Conservation (phyloP, 37 sponge, comb jelly and placozoan genomes). For the Hexactinellida sp. region DNA sequence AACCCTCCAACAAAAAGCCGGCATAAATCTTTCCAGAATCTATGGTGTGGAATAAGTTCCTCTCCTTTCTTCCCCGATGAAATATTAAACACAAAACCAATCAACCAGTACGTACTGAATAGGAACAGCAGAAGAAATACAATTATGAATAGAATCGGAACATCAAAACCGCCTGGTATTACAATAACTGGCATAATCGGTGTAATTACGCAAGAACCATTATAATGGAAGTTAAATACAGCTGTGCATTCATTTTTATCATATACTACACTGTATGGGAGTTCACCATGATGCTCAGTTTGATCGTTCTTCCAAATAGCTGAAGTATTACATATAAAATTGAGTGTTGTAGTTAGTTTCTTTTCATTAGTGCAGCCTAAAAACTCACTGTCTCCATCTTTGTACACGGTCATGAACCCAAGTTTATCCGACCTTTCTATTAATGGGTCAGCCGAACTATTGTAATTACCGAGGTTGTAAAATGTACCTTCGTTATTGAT, state of each 20-base stretch:
- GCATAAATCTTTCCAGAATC: not conserved
- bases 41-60: not conserved
- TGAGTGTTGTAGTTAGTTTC: not conserved
- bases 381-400: not conserved
- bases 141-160: not conserved
- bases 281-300: not conserved
- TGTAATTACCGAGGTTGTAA: not conserved
- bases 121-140: not conserved
- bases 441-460: not conserved
- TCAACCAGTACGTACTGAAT: not conserved
- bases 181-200: not conserved
- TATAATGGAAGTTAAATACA: not conserved
- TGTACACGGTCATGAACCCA: not conserved
- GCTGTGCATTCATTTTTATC: not conserved
- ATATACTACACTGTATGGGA: not conserved
- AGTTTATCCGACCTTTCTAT: not conserved
- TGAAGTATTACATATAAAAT: not conserved
- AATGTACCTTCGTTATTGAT: not conserved
- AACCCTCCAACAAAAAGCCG: not conserved
- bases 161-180: no score
- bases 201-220: not conserved
- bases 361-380: not conserved
- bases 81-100: not conserved
- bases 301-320: not conserved
- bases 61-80: not conserved